Base-by-base conservation (phyloP, 2,888 invertebrate genomes). In the Anagyrus pseudococci region DNA sequence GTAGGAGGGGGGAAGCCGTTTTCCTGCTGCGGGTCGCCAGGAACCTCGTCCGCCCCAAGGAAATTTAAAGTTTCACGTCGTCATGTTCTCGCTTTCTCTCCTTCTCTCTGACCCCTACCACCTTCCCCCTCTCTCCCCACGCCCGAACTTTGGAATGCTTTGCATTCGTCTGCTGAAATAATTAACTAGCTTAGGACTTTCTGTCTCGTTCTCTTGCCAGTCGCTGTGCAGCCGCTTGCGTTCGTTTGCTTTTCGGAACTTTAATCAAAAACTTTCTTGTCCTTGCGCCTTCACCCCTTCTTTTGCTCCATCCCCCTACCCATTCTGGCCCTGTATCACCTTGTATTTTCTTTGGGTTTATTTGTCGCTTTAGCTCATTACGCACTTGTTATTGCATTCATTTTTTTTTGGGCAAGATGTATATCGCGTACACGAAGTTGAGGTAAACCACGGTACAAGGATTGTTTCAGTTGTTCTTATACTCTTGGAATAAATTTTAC, bases 211-310 rank as follows among this genome's bases (percentile, higher is more conserved):
- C 20, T 37, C 37, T 48, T n/a, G 8, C 40, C 33, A 15, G 33
- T 7, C 23, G 23, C 4, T 10, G 29, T 10, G 4, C 29, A 7
- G 10, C 29, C 10, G 10, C 29, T 29, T 29, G 29, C 61, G 40
- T 50, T 60, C 54, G 53, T 60, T 62, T 60, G 62, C 62, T 60
- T 53, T 52, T 23, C 4, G 50, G 40, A 25, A 57, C 60, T 59
- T 62, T 58, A 62, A 66, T 66, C 62, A 63, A 63, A 66, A 66
- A 66, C 66, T 66, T 63, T 60, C 54, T n/a, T 62, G 53, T 57
- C 47, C 47, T 33, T n/a, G 17, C 33, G 1, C n/a, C 4, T n/a
- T 4, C 6, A 25, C 10, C 54, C 2, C 37, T n/a, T n/a, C n/a
- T n/a, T n/a, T n/a, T n/a, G n/a, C n/a, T n/a, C n/a, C n/a, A n/a